Evolutionary conservation across 1,140 invertebrate species (phyloP).

Genomic region (Andricus grossulariae): DNA sequence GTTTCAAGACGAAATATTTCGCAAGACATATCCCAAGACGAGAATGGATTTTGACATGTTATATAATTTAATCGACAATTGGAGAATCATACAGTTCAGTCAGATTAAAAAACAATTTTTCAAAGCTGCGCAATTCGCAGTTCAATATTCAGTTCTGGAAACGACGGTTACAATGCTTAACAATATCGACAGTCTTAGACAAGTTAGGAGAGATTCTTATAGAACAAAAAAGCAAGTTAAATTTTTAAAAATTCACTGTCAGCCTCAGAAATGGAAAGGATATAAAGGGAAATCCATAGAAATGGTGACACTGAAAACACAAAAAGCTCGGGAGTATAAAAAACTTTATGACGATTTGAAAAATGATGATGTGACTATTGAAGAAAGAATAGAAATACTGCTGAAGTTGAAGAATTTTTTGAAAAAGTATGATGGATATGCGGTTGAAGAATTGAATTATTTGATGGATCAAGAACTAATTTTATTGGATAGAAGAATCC

Average conservation of each 20-base stretch:
- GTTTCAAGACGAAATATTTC: slow-evolving; percentile 75
- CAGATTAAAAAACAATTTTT: slow-evolving; percentile 77
- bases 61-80: slow-evolving; percentile 79
- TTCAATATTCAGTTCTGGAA: slow-evolving; percentile 79
- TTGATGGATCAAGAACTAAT: slow-evolving; percentile 80
- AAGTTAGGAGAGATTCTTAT: slow-evolving; percentile 76
- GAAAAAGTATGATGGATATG: slow-evolving; percentile 74
- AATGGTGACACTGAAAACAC: slow-evolving; percentile 82
- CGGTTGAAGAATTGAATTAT: slow-evolving; percentile 76
- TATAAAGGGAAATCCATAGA: slow-evolving; percentile 77
- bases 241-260: slow-evolving; percentile 80
- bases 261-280: slow-evolving; percentile 79
- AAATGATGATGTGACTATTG: slow-evolving; percentile 70
- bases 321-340: slow-evolving; percentile 80
- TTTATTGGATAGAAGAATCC: slow-evolving; percentile 76
- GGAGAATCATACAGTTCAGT: slow-evolving; percentile 79
- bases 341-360: slow-evolving; percentile 78
- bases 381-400: slow-evolving; percentile 78
- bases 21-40: slow-evolving; percentile 78
- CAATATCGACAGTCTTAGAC: slow-evolving; percentile 78
- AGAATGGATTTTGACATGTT: slow-evolving; percentile 81
- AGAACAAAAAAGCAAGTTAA: slow-evolving; percentile 76
- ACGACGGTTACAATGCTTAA: slow-evolving; percentile 81
- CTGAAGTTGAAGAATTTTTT: slow-evolving; percentile 68
- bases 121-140: slow-evolving; percentile 78